Conservation (phyloP, 2,797 vertebrate species). For the Anabas testudineus region DNA sequence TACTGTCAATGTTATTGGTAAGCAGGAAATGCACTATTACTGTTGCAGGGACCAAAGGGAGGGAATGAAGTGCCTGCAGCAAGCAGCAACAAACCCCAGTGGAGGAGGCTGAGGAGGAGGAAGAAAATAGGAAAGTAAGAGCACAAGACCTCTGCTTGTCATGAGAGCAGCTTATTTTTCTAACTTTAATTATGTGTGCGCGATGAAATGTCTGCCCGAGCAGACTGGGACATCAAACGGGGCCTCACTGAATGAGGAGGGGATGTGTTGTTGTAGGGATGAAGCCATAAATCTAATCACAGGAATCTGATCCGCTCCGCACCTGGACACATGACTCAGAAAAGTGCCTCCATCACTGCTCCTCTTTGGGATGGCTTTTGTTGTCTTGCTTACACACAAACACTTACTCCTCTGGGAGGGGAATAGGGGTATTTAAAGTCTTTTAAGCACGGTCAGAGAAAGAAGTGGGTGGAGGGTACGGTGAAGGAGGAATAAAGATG, state of each 20-base stretch:
- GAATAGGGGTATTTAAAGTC: slow-evolving; percentile 52
- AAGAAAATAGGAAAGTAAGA: background rate
- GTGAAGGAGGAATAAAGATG: slow-evolving; percentile 27
- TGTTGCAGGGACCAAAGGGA: slow-evolving; percentile 39
- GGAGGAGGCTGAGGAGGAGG: slow-evolving; percentile 9
- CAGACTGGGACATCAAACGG: slow-evolving; percentile 62
- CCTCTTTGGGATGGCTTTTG: slow-evolving; percentile 41
- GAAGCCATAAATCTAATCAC: slow-evolving; percentile 67
- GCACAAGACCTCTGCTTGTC: slow-evolving; percentile 50
- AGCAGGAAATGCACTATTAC: slow-evolving; percentile 73
- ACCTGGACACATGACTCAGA: slow-evolving; percentile 74
- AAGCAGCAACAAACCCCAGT: slow-evolving; percentile 42
- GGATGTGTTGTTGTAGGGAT: slow-evolving; percentile 50
- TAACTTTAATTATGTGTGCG: slow-evolving; percentile 70
- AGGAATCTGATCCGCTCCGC: slow-evolving; percentile 75
- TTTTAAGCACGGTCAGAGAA: slow-evolving; percentile 40
- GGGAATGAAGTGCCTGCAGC: slow-evolving; percentile 38
- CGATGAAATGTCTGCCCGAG: slow-evolving; percentile 60
- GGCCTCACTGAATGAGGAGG: slow-evolving; percentile 50
- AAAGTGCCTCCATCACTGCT: slow-evolving; percentile 43
- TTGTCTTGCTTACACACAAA: slow-evolving; percentile 60
- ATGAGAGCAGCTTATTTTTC: slow-evolving; percentile 56
- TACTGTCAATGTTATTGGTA: slow-evolving; percentile 56
- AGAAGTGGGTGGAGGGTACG: slow-evolving; percentile 15
- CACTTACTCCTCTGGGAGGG: slow-evolving; percentile 24